phyloP scores from a whole-genome alignment of 2,888 invertebrate species.

The Xestia sexstrigata region DNA sequence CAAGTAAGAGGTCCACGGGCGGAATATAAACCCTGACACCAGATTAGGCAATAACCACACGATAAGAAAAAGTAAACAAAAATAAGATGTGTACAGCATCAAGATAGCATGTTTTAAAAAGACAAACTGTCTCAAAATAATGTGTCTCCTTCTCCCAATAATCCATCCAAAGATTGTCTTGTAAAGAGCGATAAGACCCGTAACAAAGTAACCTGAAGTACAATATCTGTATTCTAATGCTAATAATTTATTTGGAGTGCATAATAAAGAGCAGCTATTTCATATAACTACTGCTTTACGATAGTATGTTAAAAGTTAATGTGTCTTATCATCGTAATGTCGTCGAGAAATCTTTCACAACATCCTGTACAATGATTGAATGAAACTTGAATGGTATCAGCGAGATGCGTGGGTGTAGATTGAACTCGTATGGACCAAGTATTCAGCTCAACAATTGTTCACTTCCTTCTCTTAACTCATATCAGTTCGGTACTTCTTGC shows the following conservation, averaged over 20 bases:
- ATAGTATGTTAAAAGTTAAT: not conserved
- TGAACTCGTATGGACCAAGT: slow-evolving; percentile 17
- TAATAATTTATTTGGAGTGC: not conserved
- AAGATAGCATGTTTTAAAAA: not conserved
- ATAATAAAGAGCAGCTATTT: not conserved
- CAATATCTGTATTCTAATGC: too few species aligned
- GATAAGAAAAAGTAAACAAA: not conserved
- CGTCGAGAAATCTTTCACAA: slow-evolving; percentile 9
- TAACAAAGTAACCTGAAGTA: too few species aligned
- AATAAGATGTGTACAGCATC: not conserved
- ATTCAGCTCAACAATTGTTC: slow-evolving; percentile 32
- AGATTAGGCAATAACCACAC: too few species aligned
- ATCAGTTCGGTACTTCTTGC: slow-evolving; percentile 10
- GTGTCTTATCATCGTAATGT: not conserved
- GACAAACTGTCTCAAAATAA: not conserved
- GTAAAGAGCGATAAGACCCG: not conserved
- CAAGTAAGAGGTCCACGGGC: too few species aligned
- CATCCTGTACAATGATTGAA: slow-evolving; percentile 30
- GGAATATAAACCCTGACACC: too few species aligned
- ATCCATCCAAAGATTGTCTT: not conserved
- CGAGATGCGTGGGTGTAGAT: slow-evolving; percentile 28
- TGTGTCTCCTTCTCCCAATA: not conserved
- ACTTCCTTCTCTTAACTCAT: slow-evolving; percentile 20
- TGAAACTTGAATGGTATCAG: slow-evolving; percentile 34
- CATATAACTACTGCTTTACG: not conserved